A percentile compares a stretch with the other conserved stretches of the same genome.
Conservation (phyloP, 2,797 vertebrate species). For the Trachurus trachurus region DNA sequence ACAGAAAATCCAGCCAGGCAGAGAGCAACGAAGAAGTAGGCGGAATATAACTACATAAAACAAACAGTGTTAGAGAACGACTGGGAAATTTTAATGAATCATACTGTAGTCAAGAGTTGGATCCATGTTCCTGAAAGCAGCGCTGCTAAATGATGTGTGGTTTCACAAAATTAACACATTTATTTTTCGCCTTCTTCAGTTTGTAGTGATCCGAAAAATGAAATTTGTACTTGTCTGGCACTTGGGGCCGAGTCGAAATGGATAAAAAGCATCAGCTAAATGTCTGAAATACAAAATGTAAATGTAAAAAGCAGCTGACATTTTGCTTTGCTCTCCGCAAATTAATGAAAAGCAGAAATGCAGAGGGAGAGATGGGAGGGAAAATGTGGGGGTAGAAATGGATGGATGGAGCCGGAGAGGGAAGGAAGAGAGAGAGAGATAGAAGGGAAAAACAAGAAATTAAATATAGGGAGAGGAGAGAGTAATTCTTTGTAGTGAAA, state of each 20-base stretch:
- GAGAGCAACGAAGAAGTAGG: no score
- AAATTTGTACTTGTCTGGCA: not conserved
- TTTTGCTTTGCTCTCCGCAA: slow-evolving; percentile 57
- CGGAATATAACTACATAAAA: not conserved
- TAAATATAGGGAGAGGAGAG: slow-evolving; percentile 43
- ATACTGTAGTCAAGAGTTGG: not conserved
- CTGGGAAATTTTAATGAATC: not conserved
- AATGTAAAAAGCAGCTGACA: slow-evolving; percentile 61
- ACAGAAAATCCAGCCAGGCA: no score
- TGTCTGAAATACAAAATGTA: slow-evolving; percentile 45
- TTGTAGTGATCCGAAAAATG: slow-evolving; percentile 20
- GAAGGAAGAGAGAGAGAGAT: slow-evolving; percentile 9
- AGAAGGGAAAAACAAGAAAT: slow-evolving; percentile 20
- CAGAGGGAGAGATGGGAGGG: slow-evolving; percentile 12
- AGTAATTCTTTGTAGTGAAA: slow-evolving; percentile 51
- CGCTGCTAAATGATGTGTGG: not conserved
- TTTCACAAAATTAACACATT: slow-evolving; percentile 10
- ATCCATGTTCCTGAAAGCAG: not conserved
- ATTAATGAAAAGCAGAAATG: slow-evolving; percentile 50
- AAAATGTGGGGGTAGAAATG: slow-evolving; percentile 13
- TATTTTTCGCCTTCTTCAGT: not conserved
- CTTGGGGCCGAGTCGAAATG: slow-evolving; percentile 16
- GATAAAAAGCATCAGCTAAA: slow-evolving; percentile 38
- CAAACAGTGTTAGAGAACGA: not conserved
- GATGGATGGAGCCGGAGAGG: slow-evolving; percentile 13